Base-by-base conservation (phyloP, 2,888 invertebrate genomes). In the Epirrita christyi region DNA sequence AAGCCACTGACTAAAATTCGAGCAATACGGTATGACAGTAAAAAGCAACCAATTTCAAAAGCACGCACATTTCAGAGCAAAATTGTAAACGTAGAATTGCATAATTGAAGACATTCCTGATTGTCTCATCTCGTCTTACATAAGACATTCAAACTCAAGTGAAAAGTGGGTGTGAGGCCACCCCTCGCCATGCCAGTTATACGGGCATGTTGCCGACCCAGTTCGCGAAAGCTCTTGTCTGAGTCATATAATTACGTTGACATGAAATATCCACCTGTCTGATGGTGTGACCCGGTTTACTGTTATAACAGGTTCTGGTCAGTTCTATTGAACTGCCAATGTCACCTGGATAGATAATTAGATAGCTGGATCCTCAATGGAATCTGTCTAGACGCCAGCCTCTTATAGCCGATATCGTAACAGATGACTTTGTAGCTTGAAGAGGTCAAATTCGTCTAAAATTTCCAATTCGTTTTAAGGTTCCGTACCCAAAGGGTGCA, bases 61-160 rank as follows among this genome's bases (percentile, higher is more conserved):
- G 21, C 21, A 21, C 21, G 32, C 32, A 9, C 29, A 29, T 9
- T 32, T 21, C 7, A 32, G 9, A 32, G 32, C 14, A 28, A 42
- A 36, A 37, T 28, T 46, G 40, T 47, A 47, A 46, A 36, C 15
- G 13, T 36, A 38, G 29, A 42, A 38, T 44, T 42, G 6, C 14
- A 28, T 15, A 14, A 45, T 45, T 15, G 9, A 49, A 40, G 36
- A 38, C 29, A 55, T 37, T 9, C 9, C 9, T 28, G 13, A 28
- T 21, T 9, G 37, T 15, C 38, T 38, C 14, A 27, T 55, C 51
- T 27, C 21, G n/a, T n/a, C 46, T 54, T 46, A 50, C 50, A 43
- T 42, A 48, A 58, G 53, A 42, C 38, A 32, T 52, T 47, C 11
- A 43, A 34, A 42, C 44, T 59, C 27, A 51, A 51, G 59, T 55